phyloP scores from a whole-genome alignment of 2,113 vertebrate genomes.

The Varanus salvator region DNA sequence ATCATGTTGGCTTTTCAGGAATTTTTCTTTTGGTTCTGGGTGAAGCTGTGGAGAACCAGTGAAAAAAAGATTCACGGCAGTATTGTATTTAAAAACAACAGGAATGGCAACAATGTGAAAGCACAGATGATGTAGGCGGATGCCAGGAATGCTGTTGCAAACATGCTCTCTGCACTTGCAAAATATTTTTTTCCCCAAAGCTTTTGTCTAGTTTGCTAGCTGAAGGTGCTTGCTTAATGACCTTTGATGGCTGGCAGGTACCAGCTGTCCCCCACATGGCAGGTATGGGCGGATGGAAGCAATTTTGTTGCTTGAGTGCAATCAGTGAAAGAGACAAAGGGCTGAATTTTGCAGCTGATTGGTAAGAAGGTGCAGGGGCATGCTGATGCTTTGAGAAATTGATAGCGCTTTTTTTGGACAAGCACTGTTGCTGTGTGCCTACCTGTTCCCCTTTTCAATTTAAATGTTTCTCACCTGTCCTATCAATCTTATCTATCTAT shows the following conservation, averaged over 20 bases:
- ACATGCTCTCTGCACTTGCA: neutral
- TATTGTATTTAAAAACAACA: slow-evolving; percentile 49
- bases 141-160: slow-evolving; percentile 55
- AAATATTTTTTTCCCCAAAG: neutral
- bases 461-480: no score
- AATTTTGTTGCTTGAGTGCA: neutral
- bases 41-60: slow-evolving; percentile 59
- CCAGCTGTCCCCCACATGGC: neutral
- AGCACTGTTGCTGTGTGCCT: neutral
- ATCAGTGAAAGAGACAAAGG: neutral
- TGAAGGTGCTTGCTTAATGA: neutral
- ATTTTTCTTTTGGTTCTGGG: no score
- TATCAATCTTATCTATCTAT: neutral
- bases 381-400: neutral
- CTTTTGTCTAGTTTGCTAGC: neutral
- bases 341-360: neutral
- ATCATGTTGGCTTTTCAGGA: neutral
- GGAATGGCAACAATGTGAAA: neutral
- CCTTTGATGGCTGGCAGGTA: neutral
- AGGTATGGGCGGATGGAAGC: neutral
- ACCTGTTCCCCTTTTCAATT: neutral
- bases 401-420: neutral
- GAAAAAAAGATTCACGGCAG: slow-evolving; percentile 60
- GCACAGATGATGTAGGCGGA: slow-evolving; percentile 53
- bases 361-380: neutral